These are phyloP conservation scores for Epinotia ramella DNA, from an alignment of 2,888 invertebrate genomes.

Conservation along the genomic window DNA sequence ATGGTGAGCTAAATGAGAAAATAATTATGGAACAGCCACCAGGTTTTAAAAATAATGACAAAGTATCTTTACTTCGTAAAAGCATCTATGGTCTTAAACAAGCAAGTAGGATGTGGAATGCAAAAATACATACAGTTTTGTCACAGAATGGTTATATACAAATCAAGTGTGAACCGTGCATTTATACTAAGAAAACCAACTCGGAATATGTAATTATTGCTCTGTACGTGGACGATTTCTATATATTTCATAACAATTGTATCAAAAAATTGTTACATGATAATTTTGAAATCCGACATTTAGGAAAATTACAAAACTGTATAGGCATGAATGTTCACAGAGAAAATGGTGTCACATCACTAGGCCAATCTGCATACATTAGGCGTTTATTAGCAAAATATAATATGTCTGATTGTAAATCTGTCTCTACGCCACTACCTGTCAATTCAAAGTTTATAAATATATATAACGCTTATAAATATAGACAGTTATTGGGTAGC, in stretches of 20 bases:
- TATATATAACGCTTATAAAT: conserved; percentile 7
- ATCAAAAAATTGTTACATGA: conserved; percentile 1
- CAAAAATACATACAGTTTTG: background rate
- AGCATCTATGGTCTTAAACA: conserved; percentile 48
- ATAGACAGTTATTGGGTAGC: conserved; percentile 35
- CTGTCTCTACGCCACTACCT: conserved; percentile 20
- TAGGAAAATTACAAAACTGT: conserved; percentile 24
- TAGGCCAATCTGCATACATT: conserved; percentile 35
- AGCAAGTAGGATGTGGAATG: conserved; percentile 45
- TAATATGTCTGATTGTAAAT: conserved; percentile 25
- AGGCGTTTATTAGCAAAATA: conserved; percentile 19
- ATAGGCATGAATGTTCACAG: conserved; percentile 28
- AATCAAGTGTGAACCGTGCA: conserved; percentile 12
- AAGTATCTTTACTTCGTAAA: conserved; percentile 44
- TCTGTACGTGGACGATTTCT: conserved; percentile 27
- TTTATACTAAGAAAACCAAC: conserved; percentile 14
- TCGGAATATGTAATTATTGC: background rate
- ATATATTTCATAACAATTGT: background rate
- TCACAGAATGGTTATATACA: conserved; percentile 1
- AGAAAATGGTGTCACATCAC: conserved; percentile 16
- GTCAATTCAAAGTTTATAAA: conserved; percentile 7
- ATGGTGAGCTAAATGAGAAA: background rate
- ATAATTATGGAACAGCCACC: conserved; percentile 3
- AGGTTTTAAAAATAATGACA: conserved; percentile 4
- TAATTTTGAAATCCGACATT: conserved; percentile 29